Base-by-base conservation (phyloP, 1,140 invertebrate species). In the Anoplolepis gracilipes region DNA sequence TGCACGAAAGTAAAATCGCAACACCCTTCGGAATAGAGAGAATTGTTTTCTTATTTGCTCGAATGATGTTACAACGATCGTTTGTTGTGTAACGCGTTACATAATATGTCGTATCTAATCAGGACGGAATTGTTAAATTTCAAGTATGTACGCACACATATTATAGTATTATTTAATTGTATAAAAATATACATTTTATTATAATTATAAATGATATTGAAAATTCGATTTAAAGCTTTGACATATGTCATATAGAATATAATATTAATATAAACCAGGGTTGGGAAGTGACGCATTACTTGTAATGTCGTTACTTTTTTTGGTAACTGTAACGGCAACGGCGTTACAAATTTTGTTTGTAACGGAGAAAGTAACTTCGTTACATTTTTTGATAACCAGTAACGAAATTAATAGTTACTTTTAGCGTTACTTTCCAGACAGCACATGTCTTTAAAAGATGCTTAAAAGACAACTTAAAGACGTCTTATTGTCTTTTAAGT, bases 11-110 rank as follows among this genome's bases (percentile, higher is more conserved):
- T 42, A 57, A 28, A 39, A 28, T 59, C 36, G 62, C 62, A 64
- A 46, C 59, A 36, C 62, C 39, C 62, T 69, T 67, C 42, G 55
- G 42, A 79, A 69, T 69, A 67, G 42, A 39, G 16, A 33, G 28
- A 33, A 65, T 64, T 77, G 25, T 72, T 55, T 49, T 33, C 72
- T 57, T 16, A 25, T 22, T 33, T 49, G 78, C 53, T 33, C 78
- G 19, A 46, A 59, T 36, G 42, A 42, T 10, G 25, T 46, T 36
- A 16, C 19, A 33, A n/a, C 28, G 76, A 78, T 78, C 76, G 22
- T 65, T n/a, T 16, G 13, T 77, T 69, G 30, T 36, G 42, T 16
- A 67, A 65, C 19, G 7, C 39, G 19, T 78, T 77, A 49, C 36
- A 2, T 65, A 77, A 77, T 33, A n/a, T 36, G 25, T 22, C 33